Base-by-base conservation (phyloP, 2,888 invertebrate genomes). In the Homarus gammarus region DNA sequence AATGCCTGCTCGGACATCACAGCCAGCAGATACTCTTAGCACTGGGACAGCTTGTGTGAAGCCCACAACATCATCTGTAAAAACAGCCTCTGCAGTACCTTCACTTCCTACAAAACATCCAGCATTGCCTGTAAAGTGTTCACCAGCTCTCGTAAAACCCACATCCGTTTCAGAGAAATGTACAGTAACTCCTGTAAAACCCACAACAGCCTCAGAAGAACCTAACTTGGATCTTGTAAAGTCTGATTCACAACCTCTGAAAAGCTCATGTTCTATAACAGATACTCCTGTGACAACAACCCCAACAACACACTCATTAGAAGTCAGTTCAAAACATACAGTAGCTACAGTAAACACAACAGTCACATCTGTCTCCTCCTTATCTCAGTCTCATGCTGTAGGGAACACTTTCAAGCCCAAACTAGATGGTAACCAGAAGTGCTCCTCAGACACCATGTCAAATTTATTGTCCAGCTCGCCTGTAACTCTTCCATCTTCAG, bases 331-430 rank as follows among this genome's bases (percentile, higher is more conserved):
- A 61, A 51, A 31, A 61, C 75, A 75, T 40, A 75, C 61, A 40
- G 49, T 36, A 44, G 36, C 72, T 40, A 33, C n/a, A 2, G 27
- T 75, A 38, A 84, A 56, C 49, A 72, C 84, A 33, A 40, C 75
- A 18, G 61, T 51, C 73, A 51, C 84, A 51, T 51, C 84, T 38
- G 8, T 84, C 36, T 27, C 83, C 27, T 51, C 83, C n/a, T 44
- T 56, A 1, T 33, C 56, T 61, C 27, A 49, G 22, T 49, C 70
- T 44, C 38, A 10, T 82, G 31, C 44, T 70, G 82, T 49, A 49
- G 68, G 49, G 44, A 70, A 64, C 27, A 15, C 44, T 82, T 18
- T 44, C 18, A 70, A 70, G 31, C 36, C 40, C 31, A 82, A 82
- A 33, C 18, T 70, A 15, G 44, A 70, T 70, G n/a, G 33, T 44